Conservation (phyloP, 2,113 vertebrate species). For the Mus musculus region GRCm39 chr10:28234501-28235000, state of each 20-base stretch:
- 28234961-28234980: constrained; percentile 83
- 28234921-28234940: constrained; percentile 84
- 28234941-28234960: constrained; percentile 91
- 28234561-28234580: constrained; percentile 86
- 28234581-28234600: constrained; percentile 88
- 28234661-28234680: constrained; percentile 82
- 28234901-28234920: constrained; percentile 90
- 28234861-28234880: constrained; percentile 93
- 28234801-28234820: constrained; percentile 91
- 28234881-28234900: constrained; percentile 90
- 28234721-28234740: constrained; percentile 90
- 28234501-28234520: constrained; percentile 29
- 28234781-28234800: constrained; percentile 95
- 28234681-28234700: constrained; percentile 88
- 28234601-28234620: constrained; percentile 85
- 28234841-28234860: constrained; percentile 91
- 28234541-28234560: constrained; percentile 82
- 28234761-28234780: constrained; percentile 91
- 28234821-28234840: constrained; percentile 93
- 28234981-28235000: constrained; percentile 88
- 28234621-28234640: constrained; percentile 82
- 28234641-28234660: constrained; percentile 85
- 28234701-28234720: constrained; percentile 93
- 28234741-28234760: constrained; percentile 92
- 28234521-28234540: constrained; percentile 77